Base-by-base conservation (phyloP, 2,797 vertebrate species). In the Rhabdophis nuchalis region DNA sequence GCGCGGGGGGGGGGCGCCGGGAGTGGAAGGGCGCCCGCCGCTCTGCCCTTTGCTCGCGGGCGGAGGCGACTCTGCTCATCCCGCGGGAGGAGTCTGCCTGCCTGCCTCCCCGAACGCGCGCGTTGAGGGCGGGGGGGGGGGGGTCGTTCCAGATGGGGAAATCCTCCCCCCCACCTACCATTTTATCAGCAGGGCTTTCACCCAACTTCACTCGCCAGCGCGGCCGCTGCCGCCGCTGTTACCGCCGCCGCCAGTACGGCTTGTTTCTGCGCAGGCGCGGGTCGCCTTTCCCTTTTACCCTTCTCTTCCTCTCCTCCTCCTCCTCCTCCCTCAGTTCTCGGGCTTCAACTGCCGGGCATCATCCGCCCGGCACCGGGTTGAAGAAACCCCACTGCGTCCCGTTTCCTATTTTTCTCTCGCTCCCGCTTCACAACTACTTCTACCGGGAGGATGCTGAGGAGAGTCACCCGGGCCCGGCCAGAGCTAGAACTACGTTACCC, bases 111-210 rank as follows among this genome's bases (percentile, higher is more conserved):
- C 14, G 36, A 18, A 5, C 52, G 9, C 50, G n/a, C 27, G 61
- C 60, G 60, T 27, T 61, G 18, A 23, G 57, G n/a, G n/a, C n/a
- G 25, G 7, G 14, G 4, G 3, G 89, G 14, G 1, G 36, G 85
- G 29, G 87, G 61, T 52, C 87, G 53, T 25, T 86, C 54, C 41
- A 36, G 58, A 29, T 9, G 61, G 86, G 10, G 32, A 29, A 32
- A 8, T 9, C 10, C 36, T 2, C 58, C 54, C 60, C 1, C 27
- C 32, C 41, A 98, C 98, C 98, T 98, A 99, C 98, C 98, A 99
- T 99, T 98, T 98, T 98, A 97, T 98, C 98, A 97, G 98, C 98
- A 98, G 98, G 98, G 98, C 98, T 97, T 98, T 97, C 95, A 98
- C 97, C 98, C 89, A 98, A 98, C 98, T 98, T 98, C 98, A 97